These are phyloP conservation scores for Passerina amoena DNA, from an alignment of 2,113 vertebrate species.

Conservation along the genomic window DNA sequence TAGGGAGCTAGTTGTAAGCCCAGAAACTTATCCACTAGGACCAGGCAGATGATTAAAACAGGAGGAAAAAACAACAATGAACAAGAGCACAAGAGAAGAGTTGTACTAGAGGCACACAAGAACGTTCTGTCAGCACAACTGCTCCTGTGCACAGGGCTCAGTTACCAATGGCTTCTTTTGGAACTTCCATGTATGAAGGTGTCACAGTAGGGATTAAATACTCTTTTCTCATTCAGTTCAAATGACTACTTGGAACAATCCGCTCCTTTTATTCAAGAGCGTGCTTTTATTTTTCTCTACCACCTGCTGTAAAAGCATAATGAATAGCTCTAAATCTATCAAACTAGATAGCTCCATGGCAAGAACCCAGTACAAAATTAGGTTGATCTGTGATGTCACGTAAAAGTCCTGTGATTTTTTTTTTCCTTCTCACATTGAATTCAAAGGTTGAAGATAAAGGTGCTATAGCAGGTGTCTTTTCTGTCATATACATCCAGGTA, in stretches of 20 bases:
- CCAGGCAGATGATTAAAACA: neutral
- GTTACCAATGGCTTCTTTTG: neutral
- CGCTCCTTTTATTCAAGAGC: slow-evolving; percentile 5
- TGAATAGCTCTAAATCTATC: neutral
- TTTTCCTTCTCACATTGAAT: neutral
- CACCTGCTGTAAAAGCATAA: slow-evolving; percentile 25
- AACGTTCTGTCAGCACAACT: neutral
- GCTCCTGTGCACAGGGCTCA: neutral
- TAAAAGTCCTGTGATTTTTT: neutral
- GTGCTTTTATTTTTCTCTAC: neutral
- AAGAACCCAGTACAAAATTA: neutral
- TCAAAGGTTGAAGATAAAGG: neutral
- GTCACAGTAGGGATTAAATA: neutral
- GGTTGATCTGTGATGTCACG: neutral
- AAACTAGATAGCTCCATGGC: neutral
- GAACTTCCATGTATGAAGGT: neutral
- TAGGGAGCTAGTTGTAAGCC: neutral
- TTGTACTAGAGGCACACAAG: neutral
- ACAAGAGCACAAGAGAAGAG: neutral
- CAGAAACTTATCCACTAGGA: neutral
- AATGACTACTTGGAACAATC: neutral
- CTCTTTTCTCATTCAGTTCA: neutral
- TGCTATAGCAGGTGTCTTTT: neutral
- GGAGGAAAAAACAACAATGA: neutral
- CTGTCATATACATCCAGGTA: neutral